Percentiles rank a stretch among this genome's conserved stretches.
These are phyloP conservation scores for Rapana venosa DNA, from an alignment of 2,888 invertebrate genomes.

Conservation along the genomic window DNA sequence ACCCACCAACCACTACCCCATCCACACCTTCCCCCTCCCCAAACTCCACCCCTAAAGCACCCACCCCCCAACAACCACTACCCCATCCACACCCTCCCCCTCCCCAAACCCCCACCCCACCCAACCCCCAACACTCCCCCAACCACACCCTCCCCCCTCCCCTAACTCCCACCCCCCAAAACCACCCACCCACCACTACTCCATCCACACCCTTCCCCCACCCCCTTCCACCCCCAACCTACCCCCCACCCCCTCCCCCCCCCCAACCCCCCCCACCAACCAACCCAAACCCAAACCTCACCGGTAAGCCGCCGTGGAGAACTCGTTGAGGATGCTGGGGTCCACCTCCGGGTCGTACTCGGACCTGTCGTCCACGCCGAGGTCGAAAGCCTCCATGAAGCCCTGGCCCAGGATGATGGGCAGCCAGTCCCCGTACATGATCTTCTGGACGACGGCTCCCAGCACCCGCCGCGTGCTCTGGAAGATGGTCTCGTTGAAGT, in stretches of 20 bases:
- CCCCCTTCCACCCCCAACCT: not conserved
- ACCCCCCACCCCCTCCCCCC: not conserved
- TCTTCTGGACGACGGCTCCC: constrained; percentile 33
- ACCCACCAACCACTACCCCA: too few species aligned
- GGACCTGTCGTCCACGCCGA: constrained; percentile 14
- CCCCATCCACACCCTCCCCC: too few species aligned
- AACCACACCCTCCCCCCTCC: too few species aligned
- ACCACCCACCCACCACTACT: too few species aligned
- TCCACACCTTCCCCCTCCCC: too few species aligned
- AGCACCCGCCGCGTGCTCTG: constrained; percentile 41
- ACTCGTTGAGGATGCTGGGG: constrained; percentile 14
- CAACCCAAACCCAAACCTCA: not conserved
- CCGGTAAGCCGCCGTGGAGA: constrained; percentile 35
- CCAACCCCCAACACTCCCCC: too few species aligned
- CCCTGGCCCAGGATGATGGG: constrained; percentile 30
- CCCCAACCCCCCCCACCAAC: not conserved
- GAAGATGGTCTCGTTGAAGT: constrained; percentile 26
- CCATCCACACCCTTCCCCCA: not conserved
- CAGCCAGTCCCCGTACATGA: constrained; percentile 43
- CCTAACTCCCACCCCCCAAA: too few species aligned
- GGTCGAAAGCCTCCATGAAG: not conserved
- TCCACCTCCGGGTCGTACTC: not conserved
- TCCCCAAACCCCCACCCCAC: too few species aligned
- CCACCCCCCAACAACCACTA: too few species aligned
- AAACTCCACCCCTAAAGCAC: too few species aligned